phyloP scores from a whole-genome alignment of 1,140 invertebrate species.

The Pseudachorutes palmiensis region DNA sequence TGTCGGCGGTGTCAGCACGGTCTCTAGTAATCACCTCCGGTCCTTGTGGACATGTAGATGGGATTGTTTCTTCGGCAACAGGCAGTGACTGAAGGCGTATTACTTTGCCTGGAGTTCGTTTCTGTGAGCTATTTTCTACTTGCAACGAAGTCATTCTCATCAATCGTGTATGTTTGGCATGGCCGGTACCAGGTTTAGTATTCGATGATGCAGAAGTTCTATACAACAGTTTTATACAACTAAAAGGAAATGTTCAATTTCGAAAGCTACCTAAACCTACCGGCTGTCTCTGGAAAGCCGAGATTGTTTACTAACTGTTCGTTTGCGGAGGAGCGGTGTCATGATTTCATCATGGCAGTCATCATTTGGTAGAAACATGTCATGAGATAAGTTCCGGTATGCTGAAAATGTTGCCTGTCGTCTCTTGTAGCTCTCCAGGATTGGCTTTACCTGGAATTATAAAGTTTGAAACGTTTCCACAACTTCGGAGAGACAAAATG shows the following conservation, averaged over 20 bases:
- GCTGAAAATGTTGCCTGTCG: slow-evolving; percentile 46
- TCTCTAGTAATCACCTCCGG: slow-evolving; percentile 15
- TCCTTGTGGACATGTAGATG: slow-evolving; percentile 13
- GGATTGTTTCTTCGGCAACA: slow-evolving; percentile 24
- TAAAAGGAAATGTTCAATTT: background rate
- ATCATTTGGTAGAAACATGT: slow-evolving; percentile 51
- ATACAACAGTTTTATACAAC: slow-evolving; percentile 12
- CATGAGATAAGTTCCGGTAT: slow-evolving; percentile 53
- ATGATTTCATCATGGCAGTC: slow-evolving; percentile 47
- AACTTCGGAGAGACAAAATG: no score
- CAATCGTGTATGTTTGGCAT: slow-evolving; percentile 22
- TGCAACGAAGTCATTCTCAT: slow-evolving; percentile 34
- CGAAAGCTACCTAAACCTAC: slow-evolving; percentile 14
- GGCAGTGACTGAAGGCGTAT: slow-evolving; percentile 29
- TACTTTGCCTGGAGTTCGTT: slow-evolving; percentile 19
- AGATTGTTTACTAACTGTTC: slow-evolving; percentile 4
- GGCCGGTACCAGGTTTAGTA: slow-evolving; percentile 11
- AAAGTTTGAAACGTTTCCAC: no score
- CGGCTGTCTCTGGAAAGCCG: slow-evolving; percentile 25
- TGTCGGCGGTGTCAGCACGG: slow-evolving; percentile 23
- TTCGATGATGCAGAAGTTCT: slow-evolving; percentile 33
- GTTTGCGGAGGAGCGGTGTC: slow-evolving; percentile 37
- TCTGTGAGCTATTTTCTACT: slow-evolving; percentile 17
- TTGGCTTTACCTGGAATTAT: background rate
- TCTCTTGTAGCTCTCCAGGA: slow-evolving; percentile 42